Evolutionary conservation across 2,888 invertebrate species (phyloP), one percentile per base, ranked within the genome.

Genomic region (Mongoloraphidia duomilia): DNA sequence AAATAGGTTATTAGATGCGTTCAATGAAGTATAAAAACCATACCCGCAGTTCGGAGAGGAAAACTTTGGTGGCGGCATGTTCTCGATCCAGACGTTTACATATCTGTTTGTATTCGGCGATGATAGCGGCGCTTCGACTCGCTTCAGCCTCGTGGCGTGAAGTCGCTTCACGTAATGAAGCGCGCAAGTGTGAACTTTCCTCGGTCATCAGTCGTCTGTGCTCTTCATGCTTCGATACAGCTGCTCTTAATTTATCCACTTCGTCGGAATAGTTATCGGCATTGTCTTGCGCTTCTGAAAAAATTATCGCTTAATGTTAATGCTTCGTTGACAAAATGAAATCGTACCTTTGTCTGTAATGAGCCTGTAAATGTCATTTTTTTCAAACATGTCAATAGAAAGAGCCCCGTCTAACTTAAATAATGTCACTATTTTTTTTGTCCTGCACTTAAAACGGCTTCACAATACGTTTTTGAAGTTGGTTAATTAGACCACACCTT

Each of bases 91-190:
- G 74, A 2, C 93, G 75, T 58, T 89, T 87, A 65, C 92, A 89
- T 44, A 95, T 82, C 69, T 89, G 82, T 66, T 95, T 91, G 63
- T 95, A 96, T 61, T 96, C 95, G 44, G 83, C 74, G 56, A 94
- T 89, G 41, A 95, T 92, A 13, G 82, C 80, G 41, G 77, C 74
- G 64, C 86, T 87, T 61, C 85, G 79, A 8, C 77, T 74, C 38
- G 80, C 79, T 52, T 86, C 88, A 17, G 75, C 74, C 56, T 84
- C 81, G 2, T 83, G 79, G 58, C 82, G 79, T 13, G 81, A 77
- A 34, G 88, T 76, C 63, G 89, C 86, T 41, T 82, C 70, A 53
- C 84, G 77, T 54, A 90, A 72, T 69, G 88, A 80, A 49, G 85
- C 84, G 55, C 84, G 85, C 5, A 84, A 70, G 71, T 87, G 73